Evolutionary conservation across 2,888 invertebrate genomes (phyloP).

Genomic region (Stegana nigrithorax): DNA sequence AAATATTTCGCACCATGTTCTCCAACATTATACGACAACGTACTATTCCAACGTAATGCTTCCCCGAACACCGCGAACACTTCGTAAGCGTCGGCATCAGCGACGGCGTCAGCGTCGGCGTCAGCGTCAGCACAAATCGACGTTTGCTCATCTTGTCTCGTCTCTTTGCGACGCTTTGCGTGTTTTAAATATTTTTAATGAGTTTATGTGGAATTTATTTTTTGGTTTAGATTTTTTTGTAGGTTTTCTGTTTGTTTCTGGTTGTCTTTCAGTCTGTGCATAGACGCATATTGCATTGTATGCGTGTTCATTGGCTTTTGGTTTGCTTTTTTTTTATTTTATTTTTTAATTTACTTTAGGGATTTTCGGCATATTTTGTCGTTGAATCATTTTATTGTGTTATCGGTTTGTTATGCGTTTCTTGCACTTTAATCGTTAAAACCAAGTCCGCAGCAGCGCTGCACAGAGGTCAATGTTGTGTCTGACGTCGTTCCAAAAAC

Average conservation of each 20-base stretch:
- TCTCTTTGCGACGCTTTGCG: slow-evolving; percentile 8
- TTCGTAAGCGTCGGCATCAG: too few relatives aligned
- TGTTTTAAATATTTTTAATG: not conserved
- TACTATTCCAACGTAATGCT: too few relatives aligned
- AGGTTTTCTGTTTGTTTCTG: not conserved
- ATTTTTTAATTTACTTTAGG: slow-evolving; percentile 27
- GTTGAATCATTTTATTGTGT: slow-evolving; percentile 46
- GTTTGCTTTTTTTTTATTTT: slow-evolving; percentile 1
- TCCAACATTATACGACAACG: slow-evolving; percentile 36
- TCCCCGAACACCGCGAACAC: too few relatives aligned
- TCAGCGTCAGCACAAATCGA: too few relatives aligned
- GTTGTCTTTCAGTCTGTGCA: too few relatives aligned
- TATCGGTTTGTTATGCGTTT: slow-evolving; percentile 45
- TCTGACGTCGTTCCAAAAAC: not conserved
- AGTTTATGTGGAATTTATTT: not conserved
- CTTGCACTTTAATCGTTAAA: slow-evolving; percentile 11
- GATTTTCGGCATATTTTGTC: slow-evolving; percentile 47
- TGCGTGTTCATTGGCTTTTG: too few relatives aligned
- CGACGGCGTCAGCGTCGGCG: too few relatives aligned
- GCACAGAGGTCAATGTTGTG: slow-evolving; percentile 1
- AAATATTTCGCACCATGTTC: slow-evolving; percentile 62
- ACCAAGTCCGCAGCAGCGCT: not conserved
- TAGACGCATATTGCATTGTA: too few relatives aligned
- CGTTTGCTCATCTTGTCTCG: slow-evolving; percentile 13
- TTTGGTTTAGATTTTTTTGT: not conserved